Base-by-base conservation (phyloP, 2,888 invertebrate genomes). In the Charanyca ferruginea region DNA sequence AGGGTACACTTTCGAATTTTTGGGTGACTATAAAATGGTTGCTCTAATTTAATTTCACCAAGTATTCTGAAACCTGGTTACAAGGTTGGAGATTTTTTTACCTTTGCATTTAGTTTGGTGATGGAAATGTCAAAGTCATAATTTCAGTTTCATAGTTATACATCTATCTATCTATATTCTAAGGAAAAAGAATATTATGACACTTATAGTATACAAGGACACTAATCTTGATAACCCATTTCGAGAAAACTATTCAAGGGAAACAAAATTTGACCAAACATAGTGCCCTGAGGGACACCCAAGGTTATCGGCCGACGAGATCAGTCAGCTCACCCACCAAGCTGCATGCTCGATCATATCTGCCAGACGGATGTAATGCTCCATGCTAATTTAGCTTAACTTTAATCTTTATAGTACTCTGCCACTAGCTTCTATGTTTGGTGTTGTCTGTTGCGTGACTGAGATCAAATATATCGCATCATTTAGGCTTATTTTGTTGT, bases 361-460 rank as follows among this genome's bases (percentile, higher is more conserved):
- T 66, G 23, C 55, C 48, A 70, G 61, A 74, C 51, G 68, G 52
- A 73, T 73, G 72, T 66, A 72, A 73, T 71, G 61, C 68, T 32
- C 60, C 64, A 74, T 68, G 59, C 67, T 81, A 73, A 85, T 81
- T 83, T 76, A 79, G 83, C 81, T 84, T 86, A 87, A 87, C 87
- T 86, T 66, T 55, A 75, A 89, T 89, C 87, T 88, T 83, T 84
- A 88, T 83, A 80, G 78, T 69, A 61, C 66, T 64, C 18, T 58
- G 71, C 65, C 66, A 73, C 79, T 77, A 76, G 73, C 73, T 83
- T 74, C 87, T 77, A 79, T 65, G 74, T 87, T 81, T 79, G 83
- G 83, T 45, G 57, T 58, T 79, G 81, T 79, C 69, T 55, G 57
- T 75, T 80, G 79, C 85, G 81, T 87, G 86, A 86, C 86, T 80